Evolutionary conservation across 2,888 invertebrate species (phyloP).

Genomic region (Helicoverpa assulta): DNA sequence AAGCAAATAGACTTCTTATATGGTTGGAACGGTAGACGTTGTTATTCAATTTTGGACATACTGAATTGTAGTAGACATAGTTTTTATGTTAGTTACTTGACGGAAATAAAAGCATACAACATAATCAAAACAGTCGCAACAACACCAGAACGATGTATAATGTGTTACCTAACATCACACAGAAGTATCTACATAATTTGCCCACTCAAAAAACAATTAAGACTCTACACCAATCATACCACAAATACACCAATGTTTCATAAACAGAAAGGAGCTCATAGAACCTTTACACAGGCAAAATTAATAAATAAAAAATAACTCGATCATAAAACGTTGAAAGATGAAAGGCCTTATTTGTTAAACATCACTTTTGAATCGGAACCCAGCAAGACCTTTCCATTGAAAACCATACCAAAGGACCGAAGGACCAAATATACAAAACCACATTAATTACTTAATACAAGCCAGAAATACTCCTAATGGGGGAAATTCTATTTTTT

Average conservation of each 20-base stretch:
- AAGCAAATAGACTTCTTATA: too few relatives aligned
- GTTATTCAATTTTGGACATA: too few relatives aligned
- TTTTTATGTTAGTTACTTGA: too few relatives aligned
- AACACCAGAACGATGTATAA: too few relatives aligned
- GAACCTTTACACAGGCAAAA: background rate
- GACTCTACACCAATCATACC: too few relatives aligned
- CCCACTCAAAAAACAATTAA: too few relatives aligned
- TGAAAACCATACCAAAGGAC: background rate
- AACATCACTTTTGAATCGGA: background rate
- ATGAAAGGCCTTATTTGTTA: background rate
- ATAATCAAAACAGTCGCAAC: too few relatives aligned
- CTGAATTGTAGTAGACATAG: too few relatives aligned
- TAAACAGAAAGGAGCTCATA: background rate
- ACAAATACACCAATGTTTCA: background rate
- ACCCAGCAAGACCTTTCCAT: background rate
- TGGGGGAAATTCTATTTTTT: conserved; percentile 60
- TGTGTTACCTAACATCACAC: too few relatives aligned
- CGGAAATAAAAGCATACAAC: too few relatives aligned
- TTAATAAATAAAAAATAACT: background rate
- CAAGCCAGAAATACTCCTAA: conserved; percentile 36
- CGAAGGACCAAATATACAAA: conserved; percentile 4
- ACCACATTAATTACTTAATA: conserved; percentile 24
- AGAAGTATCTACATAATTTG: too few relatives aligned
- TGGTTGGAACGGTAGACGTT: too few relatives aligned
- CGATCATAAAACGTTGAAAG: background rate